phyloP scores from a whole-genome alignment of 2,888 invertebrate species.

The Sminthurinus aureus region DNA sequence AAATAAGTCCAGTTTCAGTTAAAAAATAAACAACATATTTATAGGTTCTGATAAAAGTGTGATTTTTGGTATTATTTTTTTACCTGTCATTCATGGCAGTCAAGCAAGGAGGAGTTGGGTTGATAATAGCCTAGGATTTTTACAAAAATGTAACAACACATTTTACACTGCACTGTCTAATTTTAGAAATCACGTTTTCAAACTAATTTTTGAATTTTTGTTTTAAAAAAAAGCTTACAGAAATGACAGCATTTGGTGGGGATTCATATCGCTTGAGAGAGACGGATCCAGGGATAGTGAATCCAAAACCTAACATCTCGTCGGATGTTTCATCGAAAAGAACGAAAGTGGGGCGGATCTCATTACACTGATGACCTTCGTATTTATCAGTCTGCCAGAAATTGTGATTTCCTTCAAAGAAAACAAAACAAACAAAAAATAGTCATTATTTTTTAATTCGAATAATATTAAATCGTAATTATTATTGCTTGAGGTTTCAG shows the following conservation, averaged over 20 bases:
- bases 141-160: neutral
- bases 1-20: no score
- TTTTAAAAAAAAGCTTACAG: conserved; percentile 1
- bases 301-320: conserved; percentile 49
- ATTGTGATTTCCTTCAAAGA: conserved; percentile 35
- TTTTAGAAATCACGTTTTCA: no score
- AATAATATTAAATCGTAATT: no score
- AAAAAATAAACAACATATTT: no score
- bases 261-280: conserved; percentile 44
- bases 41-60: no score
- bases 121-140: conserved; percentile 24
- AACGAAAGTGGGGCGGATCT: conserved; percentile 48
- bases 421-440: neutral
- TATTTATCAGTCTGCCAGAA: conserved; percentile 44
- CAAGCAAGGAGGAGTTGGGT: conserved; percentile 23
- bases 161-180: no score
- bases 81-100: conserved; percentile 30
- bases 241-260: conserved; percentile 40
- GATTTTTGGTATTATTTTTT: no score
- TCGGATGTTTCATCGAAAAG: conserved; percentile 46
- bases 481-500: no score
- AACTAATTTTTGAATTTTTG: no score
- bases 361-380: conserved; percentile 41
- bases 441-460: neutral
- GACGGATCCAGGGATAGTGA: conserved; percentile 49